Base-by-base conservation (phyloP, 2,113 vertebrate genomes). In the Tenrec ecaudatus region DNA sequence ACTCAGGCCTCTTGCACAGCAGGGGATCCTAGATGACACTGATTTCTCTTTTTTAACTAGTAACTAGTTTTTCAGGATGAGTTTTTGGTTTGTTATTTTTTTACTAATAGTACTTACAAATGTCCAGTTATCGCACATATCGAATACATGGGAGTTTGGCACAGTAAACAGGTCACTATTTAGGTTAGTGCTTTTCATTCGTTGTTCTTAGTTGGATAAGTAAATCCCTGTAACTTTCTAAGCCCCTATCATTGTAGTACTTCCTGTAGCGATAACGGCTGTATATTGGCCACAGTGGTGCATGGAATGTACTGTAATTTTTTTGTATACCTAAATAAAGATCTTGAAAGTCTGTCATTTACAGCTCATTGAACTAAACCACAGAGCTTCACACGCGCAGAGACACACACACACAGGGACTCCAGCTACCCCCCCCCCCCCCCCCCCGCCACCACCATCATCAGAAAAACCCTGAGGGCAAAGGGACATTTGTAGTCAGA, bases 261-360 rank as follows among this genome's bases (percentile, higher is more conserved):
- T 15, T 90, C 57, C 43, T 93, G 64, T 89, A 57, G 16, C 89
- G 43, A 85, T 93, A 84, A 78, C 86, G n/a, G 88, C 60, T 95
- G 4, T 85, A 85, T 92, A 79, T 77, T 94, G 90, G 36, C 84
- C 92, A 93, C 91, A 86, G 86, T 90, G 93, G 97, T 98, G 97
- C 97, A 98, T 96, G 95, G 96, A 80, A 96, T 12, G 93, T 97
- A 97, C 87, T 97, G 84, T 97, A 89, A 69, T 58, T 87, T 68
- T 20, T 73, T 90, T 97, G 97, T 97, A 97, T 96, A 95, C 93
- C 57, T 96, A 95, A 96, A 98, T 98, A 98, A 98, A 98, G 96
- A 62, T 90, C 31, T 89, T 84, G 57, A 88, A 90, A 43, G 90
- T 87, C 29, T 62, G 86, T 80, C 47, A 62, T 81, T 81, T 93